phyloP scores from a whole-genome alignment of 2,888 invertebrate species.

The Watsonalla cultraria region DNA sequence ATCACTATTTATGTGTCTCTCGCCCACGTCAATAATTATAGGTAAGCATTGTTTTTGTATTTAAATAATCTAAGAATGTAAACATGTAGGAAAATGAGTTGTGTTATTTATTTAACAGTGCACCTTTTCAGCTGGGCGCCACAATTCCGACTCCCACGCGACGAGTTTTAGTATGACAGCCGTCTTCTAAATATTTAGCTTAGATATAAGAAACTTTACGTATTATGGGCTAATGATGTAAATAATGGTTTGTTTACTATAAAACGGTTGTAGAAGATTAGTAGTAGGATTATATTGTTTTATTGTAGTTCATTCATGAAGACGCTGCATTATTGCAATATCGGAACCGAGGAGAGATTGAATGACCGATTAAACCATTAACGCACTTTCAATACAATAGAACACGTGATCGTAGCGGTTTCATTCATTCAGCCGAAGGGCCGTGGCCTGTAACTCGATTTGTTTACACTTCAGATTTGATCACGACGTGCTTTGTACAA shows the following conservation, averaged over 20 bases:
- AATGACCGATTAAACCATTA: slow-evolving; percentile 67
- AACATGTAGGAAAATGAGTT: neutral
- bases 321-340: slow-evolving; percentile 48
- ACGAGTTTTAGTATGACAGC: slow-evolving; percentile 3
- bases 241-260: slow-evolving; percentile 50
- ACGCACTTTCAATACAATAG: slow-evolving; percentile 63
- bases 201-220: slow-evolving; percentile 7
- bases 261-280: slow-evolving; percentile 47
- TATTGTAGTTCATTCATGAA: slow-evolving; percentile 66
- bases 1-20: no score
- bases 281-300: slow-evolving; percentile 30
- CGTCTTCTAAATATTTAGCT: slow-evolving; percentile 19
- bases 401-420: slow-evolving; percentile 56
- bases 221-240: slow-evolving; percentile 17
- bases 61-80: no score
- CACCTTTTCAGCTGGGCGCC: neutral
- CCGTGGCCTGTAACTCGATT: slow-evolving; percentile 11
- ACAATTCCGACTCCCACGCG: slow-evolving; percentile 1
- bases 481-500: neutral
- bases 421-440: slow-evolving; percentile 57
- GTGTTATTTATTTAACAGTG: neutral
- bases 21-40: no score
- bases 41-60: no score
- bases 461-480: slow-evolving; percentile 4
- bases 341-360: slow-evolving; percentile 51